Percentiles rank a stretch among this genome's conserved stretches.
Conservation (phyloP, 2,113 vertebrate genomes). For the Pagrus major region DNA sequence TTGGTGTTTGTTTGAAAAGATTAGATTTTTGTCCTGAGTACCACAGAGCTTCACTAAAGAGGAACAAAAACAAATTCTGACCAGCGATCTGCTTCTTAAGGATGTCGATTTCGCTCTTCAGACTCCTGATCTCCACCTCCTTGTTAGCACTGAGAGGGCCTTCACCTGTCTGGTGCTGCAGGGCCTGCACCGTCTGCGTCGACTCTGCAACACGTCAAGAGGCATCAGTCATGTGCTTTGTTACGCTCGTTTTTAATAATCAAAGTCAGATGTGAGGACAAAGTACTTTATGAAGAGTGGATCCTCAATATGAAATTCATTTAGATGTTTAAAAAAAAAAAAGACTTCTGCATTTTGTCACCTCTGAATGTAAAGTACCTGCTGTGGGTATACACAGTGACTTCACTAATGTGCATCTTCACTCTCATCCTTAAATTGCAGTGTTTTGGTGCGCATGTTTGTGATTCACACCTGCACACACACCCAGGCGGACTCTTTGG, state of each 20-base stretch:
- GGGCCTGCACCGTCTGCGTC: constrained; percentile 93
- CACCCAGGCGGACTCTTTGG: not conserved
- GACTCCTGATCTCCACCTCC: constrained; percentile 94
- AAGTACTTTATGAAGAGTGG: not conserved
- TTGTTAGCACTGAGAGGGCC: constrained; percentile 86
- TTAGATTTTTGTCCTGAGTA: not conserved
- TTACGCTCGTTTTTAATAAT: not conserved
- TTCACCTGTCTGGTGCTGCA: constrained; percentile 90
- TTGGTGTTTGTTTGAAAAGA: no score
- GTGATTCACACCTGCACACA: not conserved
- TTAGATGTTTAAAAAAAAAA: not conserved
- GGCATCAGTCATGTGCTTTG: not conserved
- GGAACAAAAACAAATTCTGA: constrained; percentile 60
- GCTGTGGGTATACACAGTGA: not conserved
- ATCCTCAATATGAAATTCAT: not conserved
- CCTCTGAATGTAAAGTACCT: not conserved
- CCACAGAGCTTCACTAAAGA: not conserved
- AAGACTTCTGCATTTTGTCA: not conserved
- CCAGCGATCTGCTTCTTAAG: constrained; percentile 95
- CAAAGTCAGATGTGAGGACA: not conserved
- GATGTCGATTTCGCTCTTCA: constrained; percentile 96
- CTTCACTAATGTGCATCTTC: not conserved
- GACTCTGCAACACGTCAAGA: constrained; percentile 85
- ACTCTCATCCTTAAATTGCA: not conserved
- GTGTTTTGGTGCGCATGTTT: not conserved